These are phyloP conservation scores for Anniella stebbinsi DNA, from an alignment of 2,797 vertebrate species.

Conservation along the genomic window DNA sequence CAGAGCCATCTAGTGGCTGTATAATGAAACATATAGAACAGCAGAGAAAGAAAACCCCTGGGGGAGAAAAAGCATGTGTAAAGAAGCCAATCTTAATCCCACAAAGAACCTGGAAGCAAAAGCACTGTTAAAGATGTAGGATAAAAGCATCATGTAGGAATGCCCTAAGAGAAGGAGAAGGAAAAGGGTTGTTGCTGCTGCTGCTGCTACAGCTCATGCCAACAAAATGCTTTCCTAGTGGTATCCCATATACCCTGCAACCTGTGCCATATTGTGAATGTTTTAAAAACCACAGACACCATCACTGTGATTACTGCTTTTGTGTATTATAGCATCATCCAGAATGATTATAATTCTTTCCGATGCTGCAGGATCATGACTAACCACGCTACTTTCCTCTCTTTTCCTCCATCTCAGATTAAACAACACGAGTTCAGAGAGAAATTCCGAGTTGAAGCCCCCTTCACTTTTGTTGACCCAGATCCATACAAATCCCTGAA, in stretches of 20 bases:
- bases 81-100: too few species aligned
- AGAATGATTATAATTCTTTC: neutral
- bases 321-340: neutral
- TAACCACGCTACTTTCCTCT: neutral
- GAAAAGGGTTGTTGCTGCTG: too few species aligned
- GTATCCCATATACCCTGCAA: neutral
- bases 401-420: constrained; percentile 36
- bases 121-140: too few species aligned
- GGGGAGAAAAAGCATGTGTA: too few species aligned
- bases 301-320: neutral
- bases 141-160: too few species aligned
- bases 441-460: constrained; percentile 73
- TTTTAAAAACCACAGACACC: neutral
- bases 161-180: neutral
- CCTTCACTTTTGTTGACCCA: constrained; percentile 71
- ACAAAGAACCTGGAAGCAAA: too few species aligned
- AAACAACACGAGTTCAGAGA: constrained; percentile 76
- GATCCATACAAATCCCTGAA: constrained; percentile 75
- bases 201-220: neutral
- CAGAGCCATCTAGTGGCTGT: too few species aligned
- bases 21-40: too few species aligned
- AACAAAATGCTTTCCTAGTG: neutral
- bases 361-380: neutral
- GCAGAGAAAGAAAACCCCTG: neutral
- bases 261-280: neutral